Base-by-base conservation (phyloP, 2,888 invertebrate genomes). In the Machimus atricapillus region DNA sequence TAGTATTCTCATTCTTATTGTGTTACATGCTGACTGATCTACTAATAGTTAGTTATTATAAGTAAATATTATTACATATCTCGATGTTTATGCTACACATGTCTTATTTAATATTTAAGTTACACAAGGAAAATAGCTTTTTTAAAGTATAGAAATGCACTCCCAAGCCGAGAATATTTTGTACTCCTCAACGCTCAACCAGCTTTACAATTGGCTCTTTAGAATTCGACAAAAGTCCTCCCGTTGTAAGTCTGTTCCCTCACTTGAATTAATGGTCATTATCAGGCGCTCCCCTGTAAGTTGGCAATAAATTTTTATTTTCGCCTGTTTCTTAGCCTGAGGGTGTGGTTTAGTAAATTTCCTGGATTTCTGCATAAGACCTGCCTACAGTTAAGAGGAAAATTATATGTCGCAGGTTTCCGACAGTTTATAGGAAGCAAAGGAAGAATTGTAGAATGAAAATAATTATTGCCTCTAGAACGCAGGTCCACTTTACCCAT, bases 221-320 rank as follows among this genome's bases (percentile, higher is more conserved):
- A 66, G 9, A 66, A 66, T 66, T 23, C 66, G 66, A 66, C 66
- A 23, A 66, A 40, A 79, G 46, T 79, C 52, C 79, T 79, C 43
- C 27, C 46, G 66, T 66, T 73, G 12, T 66, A 83, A 58, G 82
- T 82, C 56, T 73, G 56, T 40, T 83, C 66, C 37, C 43, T 83
- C 73, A 27, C 23, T 83, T 27, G 66, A 83, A 83, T 83, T 83
- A 83, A 83, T 83, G 66, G 83, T 83, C 83, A 83, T 83, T 83
- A 83, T 43, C 83, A 83, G 40, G 66, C 34, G 66, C 66, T 83
- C 34, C 40, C 83, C 66, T 73, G 83, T 83, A 83, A 83, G 83
- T 58, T 83, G 83, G 83, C 83, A 37, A 83, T 83, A 83, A 83
- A 83, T 83, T 83, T 83, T 83, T 83, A 83, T 83, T 83, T 83